These are phyloP conservation scores for Cavia porcellus DNA, from an alignment of 2,113 vertebrate species.

Conservation along the genomic window DNA sequence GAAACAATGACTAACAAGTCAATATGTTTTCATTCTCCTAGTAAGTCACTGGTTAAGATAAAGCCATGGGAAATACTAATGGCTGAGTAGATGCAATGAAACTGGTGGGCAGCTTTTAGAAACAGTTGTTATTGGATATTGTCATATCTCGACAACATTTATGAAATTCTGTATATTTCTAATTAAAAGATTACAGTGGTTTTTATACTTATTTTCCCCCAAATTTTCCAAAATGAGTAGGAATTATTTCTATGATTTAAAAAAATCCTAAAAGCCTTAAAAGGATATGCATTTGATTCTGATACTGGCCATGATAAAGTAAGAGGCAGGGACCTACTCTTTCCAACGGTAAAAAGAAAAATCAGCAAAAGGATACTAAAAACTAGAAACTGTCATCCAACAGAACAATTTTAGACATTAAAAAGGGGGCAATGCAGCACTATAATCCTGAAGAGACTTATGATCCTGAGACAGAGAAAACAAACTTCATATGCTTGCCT, in stretches of 20 bases:
- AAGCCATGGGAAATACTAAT: background rate
- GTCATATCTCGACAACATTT: background rate
- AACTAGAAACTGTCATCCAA: background rate
- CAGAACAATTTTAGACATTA: background rate
- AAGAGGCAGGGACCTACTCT: background rate
- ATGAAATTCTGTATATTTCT: conserved; percentile 31
- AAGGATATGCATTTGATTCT: conserved; percentile 32
- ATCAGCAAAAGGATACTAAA: background rate
- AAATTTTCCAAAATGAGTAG: background rate
- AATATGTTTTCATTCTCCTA: conserved; percentile 24
- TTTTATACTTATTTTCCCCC: background rate
- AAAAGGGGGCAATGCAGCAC: background rate
- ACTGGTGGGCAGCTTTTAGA: background rate
- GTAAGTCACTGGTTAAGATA: background rate
- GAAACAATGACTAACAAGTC: background rate
- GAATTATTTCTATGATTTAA: background rate
- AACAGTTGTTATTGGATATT: conserved; percentile 23
- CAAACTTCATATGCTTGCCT: background rate
- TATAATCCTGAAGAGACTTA: background rate
- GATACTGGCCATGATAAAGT: background rate
- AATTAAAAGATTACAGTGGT: background rate
- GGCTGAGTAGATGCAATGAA: conserved; percentile 35
- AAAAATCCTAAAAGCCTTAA: background rate
- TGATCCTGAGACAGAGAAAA: background rate
- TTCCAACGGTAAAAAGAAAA: background rate